phyloP scores from a whole-genome alignment of 2,797 vertebrate genomes.

The Euthynnus affinis region DNA sequence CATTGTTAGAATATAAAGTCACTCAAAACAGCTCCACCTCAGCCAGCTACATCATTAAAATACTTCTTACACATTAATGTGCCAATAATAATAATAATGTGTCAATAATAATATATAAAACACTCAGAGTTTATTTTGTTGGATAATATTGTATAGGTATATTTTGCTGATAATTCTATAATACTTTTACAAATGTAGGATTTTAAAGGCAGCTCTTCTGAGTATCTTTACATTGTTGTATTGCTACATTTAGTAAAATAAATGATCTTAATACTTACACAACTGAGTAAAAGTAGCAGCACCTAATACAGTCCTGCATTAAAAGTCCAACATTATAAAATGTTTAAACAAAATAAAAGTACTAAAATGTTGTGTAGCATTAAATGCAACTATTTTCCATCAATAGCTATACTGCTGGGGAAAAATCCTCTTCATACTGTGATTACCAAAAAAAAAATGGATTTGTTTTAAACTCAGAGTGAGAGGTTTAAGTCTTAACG shows the following conservation, averaged over 20 bases:
- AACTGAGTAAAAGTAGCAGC: not conserved
- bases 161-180: too few relatives aligned
- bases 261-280: not conserved
- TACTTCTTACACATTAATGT: not conserved
- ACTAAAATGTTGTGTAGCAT: not conserved
- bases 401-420: not conserved
- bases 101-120: too few relatives aligned
- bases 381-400: not conserved
- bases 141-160: too few relatives aligned
- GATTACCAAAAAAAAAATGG: not conserved
- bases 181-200: not conserved
- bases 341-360: not conserved
- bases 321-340: not conserved
- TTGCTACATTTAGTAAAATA: not conserved
- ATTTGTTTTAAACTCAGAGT: not conserved
- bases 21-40: not conserved
- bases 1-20: not conserved
- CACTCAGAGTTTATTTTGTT: too few relatives aligned
- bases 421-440: not conserved
- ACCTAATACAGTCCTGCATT: too few relatives aligned
- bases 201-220: not conserved
- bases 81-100: too few relatives aligned
- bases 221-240: too few relatives aligned
- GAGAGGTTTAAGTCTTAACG: not conserved
- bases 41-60: not conserved